phyloP scores from a whole-genome alignment of 2,797 vertebrate genomes.

The Varecia variegata region DNA sequence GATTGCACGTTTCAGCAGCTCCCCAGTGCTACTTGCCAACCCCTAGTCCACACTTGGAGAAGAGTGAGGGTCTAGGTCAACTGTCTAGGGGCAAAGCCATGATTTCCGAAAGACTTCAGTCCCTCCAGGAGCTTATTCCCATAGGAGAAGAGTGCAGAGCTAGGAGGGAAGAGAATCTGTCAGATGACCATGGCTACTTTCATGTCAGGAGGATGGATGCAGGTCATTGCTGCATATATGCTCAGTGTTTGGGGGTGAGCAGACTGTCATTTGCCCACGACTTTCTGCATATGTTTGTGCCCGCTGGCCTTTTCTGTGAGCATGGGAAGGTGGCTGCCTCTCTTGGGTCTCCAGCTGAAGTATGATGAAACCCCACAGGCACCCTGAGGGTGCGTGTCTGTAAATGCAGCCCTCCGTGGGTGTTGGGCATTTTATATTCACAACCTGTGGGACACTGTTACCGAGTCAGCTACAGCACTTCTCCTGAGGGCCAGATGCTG shows the following conservation, averaged over 20 bases:
- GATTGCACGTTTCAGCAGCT: background rate
- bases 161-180: background rate
- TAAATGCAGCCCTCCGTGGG: background rate
- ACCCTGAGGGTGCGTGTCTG: background rate
- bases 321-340: background rate
- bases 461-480: background rate
- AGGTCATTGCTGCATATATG: background rate
- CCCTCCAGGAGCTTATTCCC: background rate
- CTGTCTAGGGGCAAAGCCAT: background rate
- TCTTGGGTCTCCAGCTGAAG: background rate
- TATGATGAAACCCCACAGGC: background rate
- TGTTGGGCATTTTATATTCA: background rate
- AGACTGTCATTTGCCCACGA: background rate
- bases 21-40: background rate
- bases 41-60: background rate
- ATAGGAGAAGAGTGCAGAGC: background rate
- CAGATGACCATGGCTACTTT: background rate
- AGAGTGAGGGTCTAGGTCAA: background rate
- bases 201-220: background rate
- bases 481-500: background rate
- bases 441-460: background rate
- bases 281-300: background rate
- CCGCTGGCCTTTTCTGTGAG: background rate
- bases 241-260: background rate
- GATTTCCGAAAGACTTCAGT: background rate